Percentiles rank a stretch among this genome's conserved stretches.
Conservation (phyloP, 2,888 invertebrate genomes). For the Ctena decussata region DNA sequence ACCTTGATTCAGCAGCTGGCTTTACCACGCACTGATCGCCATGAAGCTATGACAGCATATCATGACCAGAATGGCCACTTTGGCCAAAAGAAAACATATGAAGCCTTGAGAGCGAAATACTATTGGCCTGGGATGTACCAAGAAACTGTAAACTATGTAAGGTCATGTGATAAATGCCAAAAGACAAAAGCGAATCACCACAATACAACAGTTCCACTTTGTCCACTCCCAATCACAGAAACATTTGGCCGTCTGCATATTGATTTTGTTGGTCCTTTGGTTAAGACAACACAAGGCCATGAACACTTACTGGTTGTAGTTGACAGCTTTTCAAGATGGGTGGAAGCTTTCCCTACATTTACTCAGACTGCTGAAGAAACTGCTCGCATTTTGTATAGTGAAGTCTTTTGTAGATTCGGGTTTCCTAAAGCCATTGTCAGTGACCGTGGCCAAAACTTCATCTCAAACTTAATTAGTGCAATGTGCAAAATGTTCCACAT, state of each 20-base stretch:
- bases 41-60: conserved; percentile 47
- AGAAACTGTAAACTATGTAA: conserved; percentile 47
- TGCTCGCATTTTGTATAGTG: no score
- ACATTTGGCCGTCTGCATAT: conserved; percentile 52
- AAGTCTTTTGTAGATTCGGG: no score
- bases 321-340: no score
- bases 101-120: conserved; percentile 40
- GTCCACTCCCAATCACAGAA: conserved; percentile 32
- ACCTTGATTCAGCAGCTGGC: conserved; percentile 26
- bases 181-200: conserved; percentile 28
- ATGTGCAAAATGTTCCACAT: no score
- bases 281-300: no score
- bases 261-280: conserved; percentile 51
- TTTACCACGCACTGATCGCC: conserved; percentile 34
- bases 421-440: no score
- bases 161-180: conserved; percentile 43
- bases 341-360: no score
- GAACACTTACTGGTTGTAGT: no score
- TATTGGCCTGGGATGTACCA: conserved; percentile 65
- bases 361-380: no score
- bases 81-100: conserved; percentile 51
- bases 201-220: conserved; percentile 32
- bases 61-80: conserved; percentile 56
- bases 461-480: no score
- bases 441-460: no score